Evolutionary conservation across 1,140 invertebrate species (phyloP).

Genomic region (Heliconius melpomene): DNA sequence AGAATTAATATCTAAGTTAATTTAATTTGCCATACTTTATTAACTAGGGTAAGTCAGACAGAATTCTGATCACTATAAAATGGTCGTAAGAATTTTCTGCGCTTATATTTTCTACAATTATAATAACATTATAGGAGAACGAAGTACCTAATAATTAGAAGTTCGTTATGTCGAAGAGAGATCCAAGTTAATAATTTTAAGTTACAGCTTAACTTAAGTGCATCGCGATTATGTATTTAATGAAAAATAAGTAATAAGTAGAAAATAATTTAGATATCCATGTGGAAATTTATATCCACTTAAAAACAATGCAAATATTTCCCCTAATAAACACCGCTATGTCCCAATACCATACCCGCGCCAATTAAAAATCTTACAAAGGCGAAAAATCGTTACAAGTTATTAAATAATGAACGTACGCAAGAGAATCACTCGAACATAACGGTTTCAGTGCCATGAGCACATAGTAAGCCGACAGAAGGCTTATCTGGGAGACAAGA

Average conservation of each 20-base stretch:
- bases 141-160: not conserved
- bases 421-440: slow-evolving; percentile 27
- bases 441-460: slow-evolving; percentile 28
- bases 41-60: too few relatives aligned
- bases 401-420: slow-evolving; percentile 17
- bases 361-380: not conserved
- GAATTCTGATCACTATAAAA: too few relatives aligned
- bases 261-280: too few relatives aligned
- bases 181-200: not conserved
- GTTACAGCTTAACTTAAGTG: not conserved
- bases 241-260: not conserved
- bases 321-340: not conserved
- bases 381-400: not conserved
- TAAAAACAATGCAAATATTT: not conserved
- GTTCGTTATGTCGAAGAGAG: not conserved
- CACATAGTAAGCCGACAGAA: slow-evolving; percentile 41
- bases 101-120: not conserved
- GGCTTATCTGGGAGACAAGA: slow-evolving; percentile 64
- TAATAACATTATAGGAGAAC: not conserved
- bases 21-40: too few relatives aligned
- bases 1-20: too few relatives aligned
- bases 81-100: too few relatives aligned
- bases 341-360: too few relatives aligned
- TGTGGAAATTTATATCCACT: too few relatives aligned
- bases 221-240: not conserved